These are phyloP conservation scores for Criorhina ranunculi DNA, from an alignment of 2,888 invertebrate species.

Conservation along the genomic window DNA sequence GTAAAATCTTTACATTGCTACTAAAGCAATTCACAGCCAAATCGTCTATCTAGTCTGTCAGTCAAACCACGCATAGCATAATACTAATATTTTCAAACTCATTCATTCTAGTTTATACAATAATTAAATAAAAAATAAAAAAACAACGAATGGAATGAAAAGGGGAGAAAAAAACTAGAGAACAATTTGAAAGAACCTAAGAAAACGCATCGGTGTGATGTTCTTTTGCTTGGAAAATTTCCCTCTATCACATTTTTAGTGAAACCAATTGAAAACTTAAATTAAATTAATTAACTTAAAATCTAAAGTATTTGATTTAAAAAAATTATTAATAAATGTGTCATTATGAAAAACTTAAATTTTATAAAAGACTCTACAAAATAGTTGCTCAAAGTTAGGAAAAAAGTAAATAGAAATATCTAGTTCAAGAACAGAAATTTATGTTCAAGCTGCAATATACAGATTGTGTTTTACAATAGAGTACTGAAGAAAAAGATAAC, in stretches of 20 bases:
- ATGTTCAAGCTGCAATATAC: no score
- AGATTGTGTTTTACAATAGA: no score
- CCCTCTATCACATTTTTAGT: constrained; percentile 4
- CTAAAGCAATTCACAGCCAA: constrained; percentile 70
- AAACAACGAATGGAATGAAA: not conserved
- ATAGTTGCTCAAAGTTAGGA: no score
- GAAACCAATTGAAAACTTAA: constrained; percentile 7
- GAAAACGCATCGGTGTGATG: not conserved
- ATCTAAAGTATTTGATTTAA: not conserved
- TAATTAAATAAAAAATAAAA: constrained; percentile 6
- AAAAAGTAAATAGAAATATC: no score
- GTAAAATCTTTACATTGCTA: constrained; percentile 59
- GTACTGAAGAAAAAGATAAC: no score
- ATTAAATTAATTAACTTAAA: not conserved
- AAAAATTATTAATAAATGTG: no score
- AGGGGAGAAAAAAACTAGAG: not conserved
- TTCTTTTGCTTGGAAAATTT: constrained; percentile 19
- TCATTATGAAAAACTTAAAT: no score
- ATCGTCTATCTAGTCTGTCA: constrained; percentile 65
- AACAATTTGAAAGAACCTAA: not conserved
- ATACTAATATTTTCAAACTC: constrained; percentile 29
- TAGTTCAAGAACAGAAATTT: no score
- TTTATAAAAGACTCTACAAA: no score
- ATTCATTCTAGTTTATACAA: constrained; percentile 21
- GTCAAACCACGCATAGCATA: constrained; percentile 56